Base-by-base conservation (phyloP, 2,888 invertebrate genomes). In the Agrotis puta region DNA sequence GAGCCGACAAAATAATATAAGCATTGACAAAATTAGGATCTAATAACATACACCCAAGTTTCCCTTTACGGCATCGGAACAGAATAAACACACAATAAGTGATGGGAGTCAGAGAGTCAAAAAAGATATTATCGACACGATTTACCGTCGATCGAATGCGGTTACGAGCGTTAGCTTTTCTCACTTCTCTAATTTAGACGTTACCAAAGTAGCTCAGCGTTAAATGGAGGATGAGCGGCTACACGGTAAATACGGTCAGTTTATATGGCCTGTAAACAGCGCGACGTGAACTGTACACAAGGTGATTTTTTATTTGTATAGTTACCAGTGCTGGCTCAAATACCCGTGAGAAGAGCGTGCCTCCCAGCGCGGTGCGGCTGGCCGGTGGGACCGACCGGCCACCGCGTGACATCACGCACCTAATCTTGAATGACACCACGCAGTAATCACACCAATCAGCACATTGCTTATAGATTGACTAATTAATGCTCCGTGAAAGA, bases 171-270 rank as follows among this genome's bases (percentile, higher is more conserved):
- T 93, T 92, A 94, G 93, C 94, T 94, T 95, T 95, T 95, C 95
- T 95, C 95, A 95, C 95, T 93, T 93, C 84, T 94, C 95, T 95
- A 95, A 95, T 95, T 95, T 95, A 94, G 94, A 94, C 92, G 94
- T 95, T 93, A 92, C 93, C 92, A 94, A 95, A 95, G 94, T 95
- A 95, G 95, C 94, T 88, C 92, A 87, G 88, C 89, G 94, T 94
- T 95, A 94, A 95, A 93, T 92, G 92, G 94, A 90, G 91, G 92
- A 94, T 95, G 93, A 95, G 92, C 92, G 93, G 92, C 90, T 90
- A 89, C 92, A 92, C 91, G 88, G 95, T 94, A 94, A 95, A 95
- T 92, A 95, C 92, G 92, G 90, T 87, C 92, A 92, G 93, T 93
- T 94, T 94, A 94, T 94, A 93, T 92, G 94, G 87, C 92, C 91